phyloP scores from a whole-genome alignment of 1,140 invertebrate species.

The Panulirus ornatus region DNA sequence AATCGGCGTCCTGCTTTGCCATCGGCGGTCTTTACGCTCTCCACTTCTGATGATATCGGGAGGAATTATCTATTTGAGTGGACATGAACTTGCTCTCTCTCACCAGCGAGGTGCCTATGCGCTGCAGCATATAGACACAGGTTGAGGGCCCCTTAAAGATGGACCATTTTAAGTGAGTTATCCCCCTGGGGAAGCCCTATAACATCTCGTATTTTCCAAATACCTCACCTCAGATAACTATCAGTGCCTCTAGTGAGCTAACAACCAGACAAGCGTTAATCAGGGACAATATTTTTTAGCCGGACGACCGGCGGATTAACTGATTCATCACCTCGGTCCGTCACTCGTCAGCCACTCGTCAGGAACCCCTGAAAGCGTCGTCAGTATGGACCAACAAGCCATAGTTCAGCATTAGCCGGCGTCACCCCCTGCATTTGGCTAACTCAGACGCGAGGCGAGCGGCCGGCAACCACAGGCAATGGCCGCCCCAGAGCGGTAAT shows the following conservation, averaged over 20 bases:
- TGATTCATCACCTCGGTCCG: slow-evolving; percentile 5
- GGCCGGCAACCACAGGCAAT: no score
- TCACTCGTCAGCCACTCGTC: not conserved
- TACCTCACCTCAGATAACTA: slow-evolving; percentile 9
- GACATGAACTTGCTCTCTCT: slow-evolving; percentile 45
- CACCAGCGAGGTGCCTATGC: slow-evolving; percentile 4
- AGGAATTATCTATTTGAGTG: slow-evolving; percentile 64
- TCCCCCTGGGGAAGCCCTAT: not conserved
- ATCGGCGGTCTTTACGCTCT: slow-evolving; percentile 57
- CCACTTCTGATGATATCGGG: slow-evolving; percentile 56
- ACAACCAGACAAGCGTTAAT: not conserved
- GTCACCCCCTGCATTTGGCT: no score
- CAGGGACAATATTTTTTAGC: not conserved
- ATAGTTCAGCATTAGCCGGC: no score
- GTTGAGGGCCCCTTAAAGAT: not conserved
- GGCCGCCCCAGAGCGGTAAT: slow-evolving; percentile 40
- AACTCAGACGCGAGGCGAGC: not conserved
- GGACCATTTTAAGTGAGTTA: slow-evolving; percentile 19
- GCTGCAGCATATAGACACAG: slow-evolving; percentile 21
- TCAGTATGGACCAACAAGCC: no score
- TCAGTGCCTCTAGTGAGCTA: slow-evolving; percentile 27
- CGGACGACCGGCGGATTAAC: not conserved
- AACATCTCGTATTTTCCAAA: slow-evolving; percentile 13
- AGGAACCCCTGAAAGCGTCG: not conserved
- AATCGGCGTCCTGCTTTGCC: slow-evolving; percentile 41